Conservation (phyloP, 2,888 invertebrate species). For the Papilio protenor region DNA sequence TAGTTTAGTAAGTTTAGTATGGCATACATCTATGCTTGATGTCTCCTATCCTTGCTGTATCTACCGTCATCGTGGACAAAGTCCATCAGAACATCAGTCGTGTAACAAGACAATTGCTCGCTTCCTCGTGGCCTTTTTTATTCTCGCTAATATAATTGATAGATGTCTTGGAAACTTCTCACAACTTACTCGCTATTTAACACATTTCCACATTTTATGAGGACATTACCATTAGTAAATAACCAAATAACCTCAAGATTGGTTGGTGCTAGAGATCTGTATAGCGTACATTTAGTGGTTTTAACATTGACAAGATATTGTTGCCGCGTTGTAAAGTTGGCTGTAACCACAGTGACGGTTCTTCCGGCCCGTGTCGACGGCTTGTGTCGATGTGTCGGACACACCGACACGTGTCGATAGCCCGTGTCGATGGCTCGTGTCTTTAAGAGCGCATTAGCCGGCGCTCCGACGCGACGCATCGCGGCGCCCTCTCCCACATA, state of each 20-base stretch:
- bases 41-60: background rate
- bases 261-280: background rate
- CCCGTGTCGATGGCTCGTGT: conserved; percentile 50
- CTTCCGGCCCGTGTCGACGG: conserved; percentile 19
- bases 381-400: conserved; percentile 10
- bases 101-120: conserved; percentile 16
- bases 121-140: conserved; percentile 19
- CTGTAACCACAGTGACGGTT: background rate
- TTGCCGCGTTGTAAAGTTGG: background rate
- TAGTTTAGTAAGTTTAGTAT: background rate
- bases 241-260: background rate
- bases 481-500: conserved; percentile 34
- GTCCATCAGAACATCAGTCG: conserved; percentile 11
- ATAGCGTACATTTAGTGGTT: background rate
- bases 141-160: conserved; percentile 3
- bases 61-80: background rate
- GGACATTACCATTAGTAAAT: background rate
- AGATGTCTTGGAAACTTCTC: background rate
- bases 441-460: conserved; percentile 66
- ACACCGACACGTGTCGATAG: conserved; percentile 50
- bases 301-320: background rate
- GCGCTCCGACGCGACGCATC: conserved; percentile 52
- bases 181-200: background rate
- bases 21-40: background rate
- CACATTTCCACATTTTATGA: background rate